Base-by-base conservation (phyloP, 2,888 invertebrate genomes). In the Teleiodes luculella region DNA sequence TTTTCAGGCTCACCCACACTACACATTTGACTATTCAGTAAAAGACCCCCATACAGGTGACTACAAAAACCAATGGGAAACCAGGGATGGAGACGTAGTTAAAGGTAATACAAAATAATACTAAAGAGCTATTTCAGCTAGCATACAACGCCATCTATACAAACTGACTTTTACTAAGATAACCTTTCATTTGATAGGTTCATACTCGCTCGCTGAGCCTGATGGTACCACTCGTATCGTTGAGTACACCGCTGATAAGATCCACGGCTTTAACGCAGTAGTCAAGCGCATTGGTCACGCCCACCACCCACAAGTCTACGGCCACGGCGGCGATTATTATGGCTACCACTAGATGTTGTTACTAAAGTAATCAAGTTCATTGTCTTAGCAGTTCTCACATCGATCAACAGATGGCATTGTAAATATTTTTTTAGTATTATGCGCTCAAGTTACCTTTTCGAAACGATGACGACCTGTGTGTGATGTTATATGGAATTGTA, bases 31-130 rank as follows among this genome's bases (percentile, higher is more conserved):
- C 70, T 92, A 92, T 64, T 83, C 92, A 35, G 92, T 92, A n/a
- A 90, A 90, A 6, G 92, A 92, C 67, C 91, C 92, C 2, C 89
- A 91, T 61, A 92, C 92, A 13, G 92, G 92, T 20, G 92, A 92
- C 66, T 86, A 90, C 65, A 92, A 92, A 68, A 83, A 86, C 1
- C 92, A 92, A 63, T 91, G 91, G 83, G 92, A 92, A 70, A 84
- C 86, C 33, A 80, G 92, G 33, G 92, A 92, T 59, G 92, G 92
- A 14, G 92, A 92, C 68, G 91, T 91, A 50, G 92, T 92, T 1
- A 92, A 86, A 81, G 90, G 90, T 89, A 76, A 64, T 3, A 37
- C 10, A 33, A 8, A 6, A 13, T 28, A 28, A 28, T 20, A 11
- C 16, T 43, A 43, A 39, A 7, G 33, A 11, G 7, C 37, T 35